Evolutionary conservation across 2,113 vertebrate species (phyloP).

Genomic region (Gobiocypris rarus): DNA sequence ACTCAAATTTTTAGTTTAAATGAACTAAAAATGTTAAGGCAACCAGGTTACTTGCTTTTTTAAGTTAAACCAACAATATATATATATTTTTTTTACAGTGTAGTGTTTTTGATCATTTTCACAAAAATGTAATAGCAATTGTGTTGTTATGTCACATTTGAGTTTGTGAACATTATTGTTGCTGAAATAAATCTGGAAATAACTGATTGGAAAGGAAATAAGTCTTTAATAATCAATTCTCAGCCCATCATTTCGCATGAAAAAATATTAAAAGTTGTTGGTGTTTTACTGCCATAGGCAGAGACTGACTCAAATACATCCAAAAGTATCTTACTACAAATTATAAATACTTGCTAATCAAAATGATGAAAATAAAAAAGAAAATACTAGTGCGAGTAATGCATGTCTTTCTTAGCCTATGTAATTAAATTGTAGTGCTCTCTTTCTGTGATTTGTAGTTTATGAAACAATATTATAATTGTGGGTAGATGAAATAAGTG

Average conservation of each 20-base stretch:
- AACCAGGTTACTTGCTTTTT: no score
- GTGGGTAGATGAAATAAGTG: neutral
- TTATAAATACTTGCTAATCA: neutral
- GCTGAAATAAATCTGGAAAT: no score
- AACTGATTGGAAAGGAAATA: neutral
- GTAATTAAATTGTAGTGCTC: neutral
- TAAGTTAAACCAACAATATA: no score
- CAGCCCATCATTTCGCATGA: neutral
- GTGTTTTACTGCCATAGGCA: no score
- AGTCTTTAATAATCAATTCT: neutral
- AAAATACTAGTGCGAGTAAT: neutral
- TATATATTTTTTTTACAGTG: no score
- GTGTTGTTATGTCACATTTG: no score
- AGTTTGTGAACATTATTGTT: no score
- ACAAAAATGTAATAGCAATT: no score
- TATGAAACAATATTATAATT: neutral
- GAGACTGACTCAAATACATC: neutral
- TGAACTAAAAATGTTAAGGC: no score
- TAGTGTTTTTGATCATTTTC: no score
- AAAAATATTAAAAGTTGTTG: no score
- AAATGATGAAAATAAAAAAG: neutral
- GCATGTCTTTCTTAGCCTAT: neutral
- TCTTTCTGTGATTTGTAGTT: neutral
- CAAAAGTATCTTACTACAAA: neutral
- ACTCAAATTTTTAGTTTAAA: no score